These are phyloP conservation scores for Pararge aegeria DNA, from an alignment of 1,140 invertebrate genomes.

Conservation along the genomic window DNA sequence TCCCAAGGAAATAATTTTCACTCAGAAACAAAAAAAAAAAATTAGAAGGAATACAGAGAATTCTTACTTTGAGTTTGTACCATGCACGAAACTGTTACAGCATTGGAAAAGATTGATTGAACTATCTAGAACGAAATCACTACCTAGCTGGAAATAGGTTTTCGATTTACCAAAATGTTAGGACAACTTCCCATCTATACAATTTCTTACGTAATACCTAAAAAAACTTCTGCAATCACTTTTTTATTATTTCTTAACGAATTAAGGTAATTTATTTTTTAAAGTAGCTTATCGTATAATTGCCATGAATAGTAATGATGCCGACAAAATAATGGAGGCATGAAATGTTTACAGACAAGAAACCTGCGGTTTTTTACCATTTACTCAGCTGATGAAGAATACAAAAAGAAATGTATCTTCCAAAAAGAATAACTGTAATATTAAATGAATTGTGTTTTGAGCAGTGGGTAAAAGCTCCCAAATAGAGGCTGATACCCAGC, in stretches of 20 bases:
- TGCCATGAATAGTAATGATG: no score
- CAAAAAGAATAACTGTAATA: no score
- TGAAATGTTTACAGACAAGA: no score
- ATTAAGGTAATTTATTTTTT: no score
- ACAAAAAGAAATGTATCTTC: no score
- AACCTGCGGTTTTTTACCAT: no score
- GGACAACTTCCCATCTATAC: background rate
- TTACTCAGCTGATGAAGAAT: no score
- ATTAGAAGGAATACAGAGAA: constrained; percentile 2
- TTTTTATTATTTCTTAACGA: background rate
- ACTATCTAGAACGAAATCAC: constrained; percentile 64
- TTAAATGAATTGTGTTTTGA: no score
- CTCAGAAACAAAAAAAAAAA: constrained; percentile 1
- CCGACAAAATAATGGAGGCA: no score
- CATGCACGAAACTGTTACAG: constrained; percentile 29
- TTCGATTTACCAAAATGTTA: constrained; percentile 8
- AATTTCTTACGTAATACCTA: background rate
- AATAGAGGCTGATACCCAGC: no score
- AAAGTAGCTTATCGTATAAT: no score
- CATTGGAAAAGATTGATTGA: constrained; percentile 62
- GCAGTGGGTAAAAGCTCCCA: no score
- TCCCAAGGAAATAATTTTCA: background rate
- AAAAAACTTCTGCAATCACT: background rate
- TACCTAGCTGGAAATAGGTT: constrained; percentile 29
- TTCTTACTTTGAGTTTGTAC: constrained; percentile 23